Evolutionary conservation across 2,797 vertebrate species (phyloP).

Genomic region (Gastrophryne carolinensis): DNA sequence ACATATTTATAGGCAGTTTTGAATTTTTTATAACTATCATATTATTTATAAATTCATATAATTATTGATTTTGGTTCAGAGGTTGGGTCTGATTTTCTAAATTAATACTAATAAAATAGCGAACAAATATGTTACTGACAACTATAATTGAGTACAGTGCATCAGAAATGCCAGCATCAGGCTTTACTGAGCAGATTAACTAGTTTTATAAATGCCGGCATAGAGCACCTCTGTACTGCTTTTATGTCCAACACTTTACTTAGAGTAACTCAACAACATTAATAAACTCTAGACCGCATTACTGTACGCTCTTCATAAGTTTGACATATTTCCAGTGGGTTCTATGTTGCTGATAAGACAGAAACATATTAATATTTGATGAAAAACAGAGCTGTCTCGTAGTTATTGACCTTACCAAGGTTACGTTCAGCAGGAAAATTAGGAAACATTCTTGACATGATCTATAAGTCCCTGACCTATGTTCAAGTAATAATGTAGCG

Average conservation of each 20-base stretch:
- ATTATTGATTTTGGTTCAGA: too few species aligned
- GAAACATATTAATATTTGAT: conserved; percentile 41
- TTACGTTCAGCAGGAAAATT: neutral
- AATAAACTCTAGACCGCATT: neutral
- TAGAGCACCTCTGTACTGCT: neutral
- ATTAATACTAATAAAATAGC: neutral
- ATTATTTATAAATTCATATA: too few species aligned
- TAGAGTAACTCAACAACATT: neutral
- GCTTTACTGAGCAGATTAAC: neutral
- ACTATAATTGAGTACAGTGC: neutral
- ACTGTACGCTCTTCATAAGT: neutral
- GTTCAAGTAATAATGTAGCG: neutral
- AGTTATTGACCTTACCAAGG: neutral
- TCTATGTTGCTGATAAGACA: conserved; percentile 7
- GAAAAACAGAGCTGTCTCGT: conserved; percentile 10
- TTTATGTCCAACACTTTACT: neutral
- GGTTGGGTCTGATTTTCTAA: too few species aligned
- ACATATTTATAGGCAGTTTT: too few species aligned
- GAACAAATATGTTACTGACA: neutral
- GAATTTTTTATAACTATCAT: too few species aligned
- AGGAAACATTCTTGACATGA: conserved; percentile 14
- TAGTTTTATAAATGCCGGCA: neutral
- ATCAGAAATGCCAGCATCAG: neutral
- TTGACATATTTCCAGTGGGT: neutral
- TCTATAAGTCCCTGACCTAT: neutral